Evolutionary conservation across 2,888 invertebrate species (phyloP).

Genomic region (Hetaerina titia): DNA sequence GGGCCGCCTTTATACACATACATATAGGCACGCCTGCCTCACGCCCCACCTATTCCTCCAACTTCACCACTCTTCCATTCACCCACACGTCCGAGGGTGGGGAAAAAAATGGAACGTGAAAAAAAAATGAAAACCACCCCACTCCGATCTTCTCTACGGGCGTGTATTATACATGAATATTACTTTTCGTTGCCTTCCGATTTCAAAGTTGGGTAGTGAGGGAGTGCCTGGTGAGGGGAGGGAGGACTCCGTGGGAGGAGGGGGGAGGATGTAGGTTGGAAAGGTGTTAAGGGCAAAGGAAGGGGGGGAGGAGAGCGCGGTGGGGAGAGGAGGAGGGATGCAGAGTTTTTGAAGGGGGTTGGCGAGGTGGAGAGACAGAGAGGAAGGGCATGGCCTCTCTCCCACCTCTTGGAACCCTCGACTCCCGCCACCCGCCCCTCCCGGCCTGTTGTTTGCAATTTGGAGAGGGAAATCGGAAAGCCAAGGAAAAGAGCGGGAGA

Average conservation of each 20-base stretch:
- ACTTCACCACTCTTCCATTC: background rate
- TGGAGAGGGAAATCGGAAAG: constrained; percentile 63
- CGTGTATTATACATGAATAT: constrained; percentile 63
- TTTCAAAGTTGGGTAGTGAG: constrained; percentile 58
- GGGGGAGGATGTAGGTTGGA: background rate
- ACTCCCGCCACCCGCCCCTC: background rate
- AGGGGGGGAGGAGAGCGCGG: background rate
- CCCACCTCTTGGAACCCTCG: background rate
- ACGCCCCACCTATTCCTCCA: no score
- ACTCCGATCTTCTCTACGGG: constrained; percentile 19
- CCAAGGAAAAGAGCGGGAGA: constrained; percentile 38
- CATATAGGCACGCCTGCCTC: no score
- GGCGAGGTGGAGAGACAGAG: background rate
- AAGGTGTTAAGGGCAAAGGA: background rate
- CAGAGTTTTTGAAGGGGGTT: background rate
- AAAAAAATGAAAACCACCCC: background rate
- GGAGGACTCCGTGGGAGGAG: background rate
- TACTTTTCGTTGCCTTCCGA: constrained; percentile 66
- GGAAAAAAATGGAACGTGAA: background rate
- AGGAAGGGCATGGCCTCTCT: background rate
- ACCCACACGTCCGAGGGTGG: background rate
- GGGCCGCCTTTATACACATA: no score
- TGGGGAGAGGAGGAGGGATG: background rate
- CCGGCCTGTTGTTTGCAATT: constrained; percentile 54
- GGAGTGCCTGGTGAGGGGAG: background rate